These are phyloP conservation scores for Struthidea cinerea DNA, from an alignment of 2,113 vertebrate species.

Conservation along the genomic window DNA sequence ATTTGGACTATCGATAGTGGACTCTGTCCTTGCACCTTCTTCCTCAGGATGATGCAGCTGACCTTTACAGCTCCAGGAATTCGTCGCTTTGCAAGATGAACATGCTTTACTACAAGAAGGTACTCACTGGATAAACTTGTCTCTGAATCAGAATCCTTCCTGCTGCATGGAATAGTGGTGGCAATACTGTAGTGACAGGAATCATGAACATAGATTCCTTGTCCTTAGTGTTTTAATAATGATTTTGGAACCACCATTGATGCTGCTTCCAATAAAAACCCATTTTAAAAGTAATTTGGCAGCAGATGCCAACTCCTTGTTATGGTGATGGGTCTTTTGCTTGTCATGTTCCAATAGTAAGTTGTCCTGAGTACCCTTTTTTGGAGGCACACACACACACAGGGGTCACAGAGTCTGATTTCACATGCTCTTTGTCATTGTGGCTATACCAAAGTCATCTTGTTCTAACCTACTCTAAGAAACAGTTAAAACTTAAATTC, in stretches of 20 bases:
- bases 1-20: not conserved
- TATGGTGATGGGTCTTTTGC: not conserved
- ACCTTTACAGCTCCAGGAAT: not conserved
- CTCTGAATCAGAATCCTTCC: not conserved
- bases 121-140: not conserved
- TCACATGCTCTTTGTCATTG: not conserved
- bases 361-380: not conserved
- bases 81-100: not conserved
- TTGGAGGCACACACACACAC: rapidly evolving
- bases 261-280: not conserved
- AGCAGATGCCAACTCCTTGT: not conserved
- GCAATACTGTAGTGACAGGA: not conserved
- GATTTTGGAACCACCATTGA: not conserved
- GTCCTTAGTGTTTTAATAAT: not conserved
- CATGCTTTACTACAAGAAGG: not conserved
- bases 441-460: not conserved
- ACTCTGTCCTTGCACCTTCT: not conserved
- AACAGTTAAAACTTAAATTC: not conserved
- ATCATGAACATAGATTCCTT: not conserved
- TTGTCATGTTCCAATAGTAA: not conserved
- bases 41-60: not conserved
- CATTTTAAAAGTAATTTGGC: not conserved
- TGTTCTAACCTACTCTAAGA: not conserved
- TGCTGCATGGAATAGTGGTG: not conserved
- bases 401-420: not conserved